Base-by-base conservation (phyloP, 2,113 vertebrate genomes). In the Callionymus lyra region DNA sequence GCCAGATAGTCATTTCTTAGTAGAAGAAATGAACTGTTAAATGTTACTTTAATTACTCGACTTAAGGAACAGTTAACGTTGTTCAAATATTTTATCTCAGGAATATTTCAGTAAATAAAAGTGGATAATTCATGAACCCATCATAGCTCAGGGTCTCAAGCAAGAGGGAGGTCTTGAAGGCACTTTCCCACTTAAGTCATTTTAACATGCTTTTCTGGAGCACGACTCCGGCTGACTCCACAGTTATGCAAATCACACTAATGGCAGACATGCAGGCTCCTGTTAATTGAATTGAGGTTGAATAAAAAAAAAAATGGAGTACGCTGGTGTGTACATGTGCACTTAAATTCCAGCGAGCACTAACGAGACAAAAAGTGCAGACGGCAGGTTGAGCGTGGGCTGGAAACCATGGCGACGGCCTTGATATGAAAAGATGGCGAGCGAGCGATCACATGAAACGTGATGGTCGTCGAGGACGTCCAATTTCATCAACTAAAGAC, bases 301-400 rank as follows among this genome's bases (percentile, higher is more conserved):
- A 55, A 61, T 57, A 15, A 40, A 6, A 1, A 34, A 13, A 16
- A 36, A 14, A 34, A 16, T 6, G 56, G 57, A 16, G 48, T 13
- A 48, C 6, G 38, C 11, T 41, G 31, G 55, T 21, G 14, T 34
- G 49, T 19, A 27, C 3, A 44, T 16, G 17, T 39, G 43, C 40
- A 42, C 42, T 61, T 69, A 56, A 68, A 68, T 67, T 68, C 43
- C 61, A 56, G 51, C 63, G 59, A 47, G 56, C 53, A 59, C 53
- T 72, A 74, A 74, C 66, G 68, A 77, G 65, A 72, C 58, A 59
- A 50, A 62, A 68, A 76, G 65, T 74, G 70, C 75, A 78, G 72
- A 72, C 65, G 55, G 70, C 65, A 71, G 61, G 63, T 59, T 72
- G 63, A 72, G 72, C 47, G 76, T 82, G 65, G 76, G 79, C 50